These are phyloP conservation scores for Esox lucius DNA, from an alignment of 2,797 vertebrate genomes.

Conservation along the genomic window DNA sequence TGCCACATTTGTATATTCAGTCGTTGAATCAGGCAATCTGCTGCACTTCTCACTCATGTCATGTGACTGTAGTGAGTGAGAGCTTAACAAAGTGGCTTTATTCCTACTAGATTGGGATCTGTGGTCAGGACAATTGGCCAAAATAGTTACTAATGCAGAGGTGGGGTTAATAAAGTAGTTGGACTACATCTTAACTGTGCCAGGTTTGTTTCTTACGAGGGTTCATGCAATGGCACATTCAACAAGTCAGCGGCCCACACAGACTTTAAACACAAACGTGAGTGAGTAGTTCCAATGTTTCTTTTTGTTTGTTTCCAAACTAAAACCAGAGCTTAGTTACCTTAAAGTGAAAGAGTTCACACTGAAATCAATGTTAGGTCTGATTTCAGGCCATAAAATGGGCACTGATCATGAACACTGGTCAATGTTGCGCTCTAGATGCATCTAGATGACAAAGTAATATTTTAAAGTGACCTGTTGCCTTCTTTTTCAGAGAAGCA, in stretches of 20 bases:
- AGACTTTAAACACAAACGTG: slow-evolving; percentile 42
- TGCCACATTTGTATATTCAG: slow-evolving; percentile 34
- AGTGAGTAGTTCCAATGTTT: slow-evolving; percentile 21
- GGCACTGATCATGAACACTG: slow-evolving; percentile 1
- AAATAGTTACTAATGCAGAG: slow-evolving; percentile 35
- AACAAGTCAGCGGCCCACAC: slow-evolving; percentile 22
- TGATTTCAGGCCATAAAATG: slow-evolving; percentile 5
- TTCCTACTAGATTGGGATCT: slow-evolving; percentile 56
- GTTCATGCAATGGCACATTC: not conserved
- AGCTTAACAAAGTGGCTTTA: slow-evolving; percentile 57
- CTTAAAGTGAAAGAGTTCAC: slow-evolving; percentile 23
- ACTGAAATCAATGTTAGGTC: not conserved
- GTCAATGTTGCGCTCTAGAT: slow-evolving; percentile 14
- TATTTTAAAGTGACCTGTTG: slow-evolving; percentile 8
- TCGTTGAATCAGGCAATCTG: slow-evolving; percentile 15
- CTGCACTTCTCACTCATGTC: slow-evolving; percentile 48
- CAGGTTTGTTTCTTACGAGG: not conserved
- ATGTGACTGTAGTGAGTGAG: slow-evolving; percentile 44
- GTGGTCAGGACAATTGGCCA: slow-evolving; percentile 37
- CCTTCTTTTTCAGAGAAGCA: slow-evolving; percentile 13
- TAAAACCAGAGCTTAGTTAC: slow-evolving; percentile 17
- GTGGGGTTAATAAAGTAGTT: slow-evolving; percentile 18
- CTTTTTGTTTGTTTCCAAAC: not conserved
- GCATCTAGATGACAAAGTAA: slow-evolving; percentile 17
- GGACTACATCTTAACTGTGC: slow-evolving; percentile 28